Percentiles rank a stretch among this genome's conserved stretches.
Conservation (phyloP, 2,797 vertebrate species). For the Galago senegalensis region DNA sequence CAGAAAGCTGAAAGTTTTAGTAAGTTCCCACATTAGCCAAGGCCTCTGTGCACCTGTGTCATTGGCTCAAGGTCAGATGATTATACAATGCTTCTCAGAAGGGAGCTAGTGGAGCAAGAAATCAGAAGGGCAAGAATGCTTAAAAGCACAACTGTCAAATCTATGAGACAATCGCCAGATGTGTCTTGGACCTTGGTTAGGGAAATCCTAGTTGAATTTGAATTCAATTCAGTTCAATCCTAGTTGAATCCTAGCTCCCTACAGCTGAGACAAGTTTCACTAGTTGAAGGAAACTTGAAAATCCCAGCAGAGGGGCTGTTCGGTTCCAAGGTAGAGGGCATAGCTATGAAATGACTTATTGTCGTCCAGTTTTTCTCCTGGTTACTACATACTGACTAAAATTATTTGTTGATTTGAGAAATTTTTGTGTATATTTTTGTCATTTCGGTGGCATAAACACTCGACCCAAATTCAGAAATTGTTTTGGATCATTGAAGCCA, state of each 20-base stretch:
- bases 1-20: background rate
- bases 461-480: background rate
- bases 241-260: too few species aligned
- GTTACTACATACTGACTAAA: background rate
- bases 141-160: conserved; percentile 15
- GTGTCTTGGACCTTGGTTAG: background rate
- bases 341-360: background rate
- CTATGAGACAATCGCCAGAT: background rate
- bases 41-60: background rate
- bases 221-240: too few species aligned
- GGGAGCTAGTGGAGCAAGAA: conserved; percentile 48
- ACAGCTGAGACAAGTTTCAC: too few species aligned
- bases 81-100: conserved; percentile 46
- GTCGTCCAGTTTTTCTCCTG: background rate
- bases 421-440: background rate
- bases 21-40: background rate
- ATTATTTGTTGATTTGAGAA: background rate
- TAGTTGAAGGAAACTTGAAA: background rate
- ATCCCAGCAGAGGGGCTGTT: background rate
- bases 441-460: background rate
- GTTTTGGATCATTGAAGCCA: background rate
- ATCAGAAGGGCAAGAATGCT: background rate
- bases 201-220: background rate
- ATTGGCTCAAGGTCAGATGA: conserved; percentile 19
- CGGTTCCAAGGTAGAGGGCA: background rate